Evolutionary conservation across 92 coral and sea anemone genomes (phyloP).

Genomic region (Siderastrea siderea): DNA sequence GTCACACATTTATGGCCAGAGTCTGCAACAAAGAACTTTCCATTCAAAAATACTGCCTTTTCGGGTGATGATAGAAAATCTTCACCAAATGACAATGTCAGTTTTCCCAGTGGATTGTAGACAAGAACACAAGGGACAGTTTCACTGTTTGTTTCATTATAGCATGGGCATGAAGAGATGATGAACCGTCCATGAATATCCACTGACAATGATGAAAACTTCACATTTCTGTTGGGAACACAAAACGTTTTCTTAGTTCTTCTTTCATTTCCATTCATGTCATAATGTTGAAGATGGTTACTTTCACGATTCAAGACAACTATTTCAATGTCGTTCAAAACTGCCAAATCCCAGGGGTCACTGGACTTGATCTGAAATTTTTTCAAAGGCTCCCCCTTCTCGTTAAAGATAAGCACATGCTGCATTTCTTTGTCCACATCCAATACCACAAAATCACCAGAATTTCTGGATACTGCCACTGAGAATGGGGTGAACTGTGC

Average conservation of each 20-base stretch:
- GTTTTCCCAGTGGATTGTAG: conserved; percentile 21
- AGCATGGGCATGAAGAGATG: background rate
- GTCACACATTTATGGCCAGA: background rate
- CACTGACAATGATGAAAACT: conserved; percentile 50
- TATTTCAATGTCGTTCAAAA: conserved; percentile 33
- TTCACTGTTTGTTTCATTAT: background rate
- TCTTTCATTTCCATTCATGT: conserved; percentile 28
- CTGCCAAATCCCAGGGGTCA: conserved; percentile 53
- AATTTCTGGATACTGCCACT: conserved; percentile 29
- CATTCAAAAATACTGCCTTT: conserved; percentile 34
- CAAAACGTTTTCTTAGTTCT: conserved; percentile 12
- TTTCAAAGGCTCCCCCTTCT: conserved; percentile 22
- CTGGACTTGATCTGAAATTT: conserved; percentile 42
- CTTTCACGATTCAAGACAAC: conserved; percentile 57
- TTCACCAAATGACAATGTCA: conserved; percentile 29
- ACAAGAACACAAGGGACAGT: conserved; percentile 32
- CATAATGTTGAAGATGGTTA: conserved; percentile 48
- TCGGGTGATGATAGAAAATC: conserved; percentile 11
- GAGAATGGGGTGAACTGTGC: conserved; percentile 31
- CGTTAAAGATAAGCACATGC: conserved; percentile 37
- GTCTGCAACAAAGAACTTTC: conserved; percentile 42
- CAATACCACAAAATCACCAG: conserved; percentile 40
- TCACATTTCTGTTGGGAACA: conserved; percentile 30
- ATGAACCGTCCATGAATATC: conserved; percentile 42
- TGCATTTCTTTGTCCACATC: conserved; percentile 33